Evolutionary conservation across 2,888 invertebrate species (phyloP).

Genomic region (Aporophyla lueneburgensis): DNA sequence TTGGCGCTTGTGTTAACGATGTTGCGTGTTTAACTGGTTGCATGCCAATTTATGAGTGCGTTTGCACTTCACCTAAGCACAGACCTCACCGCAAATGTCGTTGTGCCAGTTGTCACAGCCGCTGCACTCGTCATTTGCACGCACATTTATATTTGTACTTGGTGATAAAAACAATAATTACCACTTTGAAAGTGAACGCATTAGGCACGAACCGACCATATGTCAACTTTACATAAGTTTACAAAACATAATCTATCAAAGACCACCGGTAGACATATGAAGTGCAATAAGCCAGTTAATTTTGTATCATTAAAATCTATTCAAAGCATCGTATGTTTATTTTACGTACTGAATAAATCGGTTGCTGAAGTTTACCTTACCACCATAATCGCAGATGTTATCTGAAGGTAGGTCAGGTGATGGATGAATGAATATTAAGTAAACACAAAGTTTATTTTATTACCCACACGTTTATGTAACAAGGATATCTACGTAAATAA

Average conservation of each 20-base stretch:
- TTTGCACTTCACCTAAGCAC: constrained; percentile 60
- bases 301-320: not conserved
- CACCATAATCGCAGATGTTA: not conserved
- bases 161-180: constrained; percentile 59
- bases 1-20: constrained; percentile 58
- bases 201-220: constrained; percentile 54
- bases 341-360: not conserved
- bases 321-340: not conserved
- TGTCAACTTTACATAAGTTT: constrained; percentile 8
- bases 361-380: not conserved
- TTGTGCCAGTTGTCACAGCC: constrained; percentile 70
- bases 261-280: not conserved
- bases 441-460: not conserved
- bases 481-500: constrained; percentile 19
- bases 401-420: not conserved
- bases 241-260: not conserved
- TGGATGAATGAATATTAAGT: not conserved
- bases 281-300: not conserved
- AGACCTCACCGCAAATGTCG: constrained; percentile 61
- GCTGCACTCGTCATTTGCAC: constrained; percentile 58
- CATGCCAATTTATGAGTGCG: constrained; percentile 56
- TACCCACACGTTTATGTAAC: constrained; percentile 2
- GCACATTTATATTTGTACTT: constrained; percentile 55
- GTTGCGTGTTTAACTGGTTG: constrained; percentile 59
- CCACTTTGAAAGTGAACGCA: constrained; percentile 53